Conservation (phyloP, 2,888 invertebrate species). For the Morpho helenor region DNA sequence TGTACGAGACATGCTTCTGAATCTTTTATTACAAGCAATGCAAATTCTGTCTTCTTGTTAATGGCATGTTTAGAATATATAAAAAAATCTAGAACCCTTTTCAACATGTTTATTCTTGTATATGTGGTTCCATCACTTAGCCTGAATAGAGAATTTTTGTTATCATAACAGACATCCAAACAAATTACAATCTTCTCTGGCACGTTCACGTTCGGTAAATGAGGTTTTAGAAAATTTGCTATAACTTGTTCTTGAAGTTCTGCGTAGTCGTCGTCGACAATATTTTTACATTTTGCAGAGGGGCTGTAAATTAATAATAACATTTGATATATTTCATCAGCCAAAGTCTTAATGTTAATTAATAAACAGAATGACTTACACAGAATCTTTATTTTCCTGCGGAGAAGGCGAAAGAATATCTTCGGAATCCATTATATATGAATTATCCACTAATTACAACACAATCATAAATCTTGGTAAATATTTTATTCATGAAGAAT, state of each 20-base stretch:
- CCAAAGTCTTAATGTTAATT: neutral
- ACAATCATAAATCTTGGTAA: no score
- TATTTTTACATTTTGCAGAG: constrained; percentile 12
- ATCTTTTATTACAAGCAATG: constrained; percentile 78
- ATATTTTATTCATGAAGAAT: no score
- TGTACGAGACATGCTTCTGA: constrained; percentile 74
- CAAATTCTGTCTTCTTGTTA: constrained; percentile 81
- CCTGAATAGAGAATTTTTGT: constrained; percentile 70
- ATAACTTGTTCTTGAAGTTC: constrained; percentile 58
- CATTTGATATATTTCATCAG: neutral
- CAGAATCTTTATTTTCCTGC: constrained; percentile 23
- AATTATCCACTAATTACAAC: no score
- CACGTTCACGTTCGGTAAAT: constrained; percentile 72
- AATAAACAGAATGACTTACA: constrained; percentile 12
- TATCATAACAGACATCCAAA: constrained; percentile 80
- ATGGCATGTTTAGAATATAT: constrained; percentile 80
- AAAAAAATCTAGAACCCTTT: constrained; percentile 81
- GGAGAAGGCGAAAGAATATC: constrained; percentile 39
- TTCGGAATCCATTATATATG: constrained; percentile 30
- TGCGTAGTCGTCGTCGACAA: constrained; percentile 32
- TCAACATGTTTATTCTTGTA: constrained; percentile 80
- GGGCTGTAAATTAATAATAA: constrained; percentile 25
- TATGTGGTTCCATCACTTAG: constrained; percentile 76
- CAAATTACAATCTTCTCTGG: constrained; percentile 82
- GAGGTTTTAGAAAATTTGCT: constrained; percentile 64